phyloP scores from a whole-genome alignment of 1,140 invertebrate genomes.

The Penaeus vannamei region DNA sequence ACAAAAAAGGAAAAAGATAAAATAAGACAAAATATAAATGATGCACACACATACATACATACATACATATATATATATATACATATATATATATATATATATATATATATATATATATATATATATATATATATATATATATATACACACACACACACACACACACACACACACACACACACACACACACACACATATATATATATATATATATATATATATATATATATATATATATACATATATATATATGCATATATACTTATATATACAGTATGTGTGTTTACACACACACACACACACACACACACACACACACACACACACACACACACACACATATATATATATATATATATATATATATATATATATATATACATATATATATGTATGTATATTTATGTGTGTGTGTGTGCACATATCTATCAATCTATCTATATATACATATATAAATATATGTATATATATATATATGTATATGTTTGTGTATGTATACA shows the following conservation, averaged over 20 bases:
- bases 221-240: constrained; percentile 16
- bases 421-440: no score
- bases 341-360: constrained; percentile 8
- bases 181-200: constrained; percentile 5
- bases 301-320: constrained; percentile 12
- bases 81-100: constrained; percentile 14
- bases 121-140: constrained; percentile 16
- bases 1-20: not conserved
- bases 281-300: constrained; percentile 6
- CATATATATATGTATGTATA: constrained; percentile 16
- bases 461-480: no score
- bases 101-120: constrained; percentile 16
- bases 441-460: no score
- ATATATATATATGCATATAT: constrained; percentile 7
- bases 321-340: constrained; percentile 12
- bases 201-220: constrained; percentile 16
- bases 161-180: constrained; percentile 12
- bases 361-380: constrained; percentile 6
- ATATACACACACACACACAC: constrained; percentile 4
- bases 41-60: constrained; percentile 12
- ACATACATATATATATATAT: constrained; percentile 14
- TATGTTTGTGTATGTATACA: no score
- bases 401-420: no score
- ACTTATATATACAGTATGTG: no score
- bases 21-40: not conserved